Conservation (phyloP, 2,113 vertebrate genomes). For the Athene cunicularia region DNA sequence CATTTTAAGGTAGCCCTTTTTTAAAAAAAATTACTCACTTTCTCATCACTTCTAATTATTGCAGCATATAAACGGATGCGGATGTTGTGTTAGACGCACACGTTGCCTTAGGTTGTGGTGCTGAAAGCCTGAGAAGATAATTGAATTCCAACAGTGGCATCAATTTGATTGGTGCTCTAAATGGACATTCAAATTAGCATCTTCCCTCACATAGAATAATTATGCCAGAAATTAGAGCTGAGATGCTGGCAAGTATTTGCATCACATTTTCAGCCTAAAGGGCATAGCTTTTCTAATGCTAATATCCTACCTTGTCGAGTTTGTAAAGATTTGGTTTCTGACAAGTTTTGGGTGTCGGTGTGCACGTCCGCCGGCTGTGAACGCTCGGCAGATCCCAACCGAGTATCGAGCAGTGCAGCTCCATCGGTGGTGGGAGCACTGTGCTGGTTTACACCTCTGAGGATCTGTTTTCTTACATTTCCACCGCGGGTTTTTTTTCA, state of each 20-base stretch:
- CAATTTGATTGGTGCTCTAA: not conserved
- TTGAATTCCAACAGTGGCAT: not conserved
- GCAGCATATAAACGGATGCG: not conserved
- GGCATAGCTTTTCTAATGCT: not conserved
- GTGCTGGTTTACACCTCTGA: not conserved
- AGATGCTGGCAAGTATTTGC: not conserved
- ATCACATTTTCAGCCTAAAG: not conserved
- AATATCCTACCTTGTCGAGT: not conserved
- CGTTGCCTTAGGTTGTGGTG: not conserved
- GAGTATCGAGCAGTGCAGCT: not conserved
- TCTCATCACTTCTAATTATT: not conserved
- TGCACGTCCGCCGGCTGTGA: not conserved
- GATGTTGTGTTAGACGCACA: not conserved
- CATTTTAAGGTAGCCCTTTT: not conserved
- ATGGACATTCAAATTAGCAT: slow-evolving; percentile 14
- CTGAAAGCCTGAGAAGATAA: not conserved
- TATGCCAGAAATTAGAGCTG: not conserved
- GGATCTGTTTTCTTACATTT: not conserved
- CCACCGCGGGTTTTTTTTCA: fast-evolving
- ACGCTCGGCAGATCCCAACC: not conserved
- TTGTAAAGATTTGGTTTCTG: not conserved
- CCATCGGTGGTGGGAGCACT: fast-evolving
- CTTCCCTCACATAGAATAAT: not conserved
- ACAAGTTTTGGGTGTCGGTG: fast-evolving
- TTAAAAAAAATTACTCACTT: not conserved